Conservation (phyloP, 2,888 invertebrate genomes). For the Autographa gamma region DNA sequence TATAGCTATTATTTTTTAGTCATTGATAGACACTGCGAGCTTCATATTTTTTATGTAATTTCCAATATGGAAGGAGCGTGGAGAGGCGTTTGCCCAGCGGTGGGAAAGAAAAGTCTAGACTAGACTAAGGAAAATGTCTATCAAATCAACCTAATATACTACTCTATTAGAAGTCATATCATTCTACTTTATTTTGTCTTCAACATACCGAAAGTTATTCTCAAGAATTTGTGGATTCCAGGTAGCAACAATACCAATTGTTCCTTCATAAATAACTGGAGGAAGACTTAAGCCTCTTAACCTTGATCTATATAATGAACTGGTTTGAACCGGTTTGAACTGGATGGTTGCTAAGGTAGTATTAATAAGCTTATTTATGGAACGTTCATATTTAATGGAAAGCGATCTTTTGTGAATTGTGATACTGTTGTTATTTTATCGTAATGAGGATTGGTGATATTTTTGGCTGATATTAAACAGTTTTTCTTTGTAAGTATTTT, state of each 20-base stretch:
- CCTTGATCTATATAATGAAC: neutral
- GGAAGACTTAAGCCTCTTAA: neutral
- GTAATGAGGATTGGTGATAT: no score
- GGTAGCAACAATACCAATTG: neutral
- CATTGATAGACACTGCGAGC: no score
- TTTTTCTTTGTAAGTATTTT: no score
- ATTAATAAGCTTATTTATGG: neutral
- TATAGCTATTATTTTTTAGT: no score
- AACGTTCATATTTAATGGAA: neutral
- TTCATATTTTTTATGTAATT: no score
- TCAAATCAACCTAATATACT: no score
- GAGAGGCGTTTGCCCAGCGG: no score
- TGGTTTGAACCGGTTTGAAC: neutral
- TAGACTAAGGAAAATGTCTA: no score
- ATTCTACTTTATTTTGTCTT: neutral
- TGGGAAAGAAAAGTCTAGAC: no score
- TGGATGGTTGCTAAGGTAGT: neutral
- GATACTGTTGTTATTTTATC: neutral
- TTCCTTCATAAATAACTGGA: constrained; percentile 1
- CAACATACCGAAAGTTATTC: neutral
- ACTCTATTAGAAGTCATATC: no score
- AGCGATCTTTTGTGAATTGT: neutral
- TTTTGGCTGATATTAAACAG: no score
- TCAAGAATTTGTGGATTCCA: neutral
- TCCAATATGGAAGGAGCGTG: no score